Evolutionary conservation across 2,113 vertebrate species (phyloP).

Genomic region (Xerus inauris): DNA sequence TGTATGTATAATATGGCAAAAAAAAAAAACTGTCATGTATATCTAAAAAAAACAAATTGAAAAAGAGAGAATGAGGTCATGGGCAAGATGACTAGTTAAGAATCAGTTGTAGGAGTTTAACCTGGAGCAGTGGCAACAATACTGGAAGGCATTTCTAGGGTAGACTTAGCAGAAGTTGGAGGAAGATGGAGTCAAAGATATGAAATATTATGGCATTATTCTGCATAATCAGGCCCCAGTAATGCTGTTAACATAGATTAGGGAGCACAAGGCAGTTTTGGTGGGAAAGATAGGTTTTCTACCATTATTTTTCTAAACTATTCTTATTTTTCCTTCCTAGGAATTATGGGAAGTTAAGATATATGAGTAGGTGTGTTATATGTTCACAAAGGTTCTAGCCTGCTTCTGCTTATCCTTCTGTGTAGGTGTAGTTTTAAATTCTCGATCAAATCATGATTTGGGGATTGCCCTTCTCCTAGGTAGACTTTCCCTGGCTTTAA

Average conservation of each 20-base stretch:
- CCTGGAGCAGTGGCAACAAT: background rate
- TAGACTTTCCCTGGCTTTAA: background rate
- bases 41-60: too few relatives aligned
- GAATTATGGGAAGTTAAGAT: background rate
- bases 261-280: slow-evolving; percentile 8
- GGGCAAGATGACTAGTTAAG: background rate
- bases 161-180: background rate
- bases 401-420: background rate
- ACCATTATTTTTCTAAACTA: slow-evolving; percentile 41
- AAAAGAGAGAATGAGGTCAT: background rate
- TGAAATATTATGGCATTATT: background rate
- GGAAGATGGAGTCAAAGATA: slow-evolving; percentile 31
- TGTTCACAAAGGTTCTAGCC: background rate
- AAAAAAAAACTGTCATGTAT: too few relatives aligned
- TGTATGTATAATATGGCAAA: too few relatives aligned
- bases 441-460: background rate
- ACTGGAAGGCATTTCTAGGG: background rate
- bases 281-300: slow-evolving; percentile 29
- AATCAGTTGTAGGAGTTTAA: background rate
- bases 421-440: slow-evolving; percentile 38
- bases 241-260: slow-evolving; percentile 28
- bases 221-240: background rate
- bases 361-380: background rate
- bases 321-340: background rate
- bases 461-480: background rate